Conservation (phyloP, 2,888 invertebrate genomes). For the Caradrina clavipalpis region DNA sequence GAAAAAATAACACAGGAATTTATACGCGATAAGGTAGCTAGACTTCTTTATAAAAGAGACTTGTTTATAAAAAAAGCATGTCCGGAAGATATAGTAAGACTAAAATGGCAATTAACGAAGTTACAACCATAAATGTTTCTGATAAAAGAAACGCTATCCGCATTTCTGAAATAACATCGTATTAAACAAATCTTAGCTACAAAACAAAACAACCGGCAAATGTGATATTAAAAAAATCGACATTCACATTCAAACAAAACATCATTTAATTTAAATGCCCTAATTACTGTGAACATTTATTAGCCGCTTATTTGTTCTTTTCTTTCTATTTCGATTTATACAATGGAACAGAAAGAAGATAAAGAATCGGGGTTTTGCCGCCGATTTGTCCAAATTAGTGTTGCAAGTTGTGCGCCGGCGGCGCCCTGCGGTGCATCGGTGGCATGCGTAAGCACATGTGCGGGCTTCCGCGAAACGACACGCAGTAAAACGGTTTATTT, state of each 20-base stretch:
- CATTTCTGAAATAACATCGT: conserved; percentile 9
- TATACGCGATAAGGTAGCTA: not conserved
- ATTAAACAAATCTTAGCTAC: conserved; percentile 4
- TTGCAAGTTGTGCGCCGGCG: conserved; percentile 47
- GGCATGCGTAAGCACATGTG: conserved; percentile 64
- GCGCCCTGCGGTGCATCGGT: conserved; percentile 52
- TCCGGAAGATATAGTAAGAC: conserved; percentile 34
- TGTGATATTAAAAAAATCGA: not conserved
- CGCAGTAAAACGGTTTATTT: conserved; percentile 70
- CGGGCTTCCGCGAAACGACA: conserved; percentile 73
- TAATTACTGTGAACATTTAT: conserved; percentile 43
- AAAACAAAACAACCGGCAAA: conserved; percentile 18
- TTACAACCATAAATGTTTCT: conserved; percentile 18
- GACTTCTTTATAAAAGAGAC: not conserved
- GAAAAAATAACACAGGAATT: conserved; percentile 20
- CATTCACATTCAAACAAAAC: conserved; percentile 26
- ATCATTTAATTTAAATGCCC: conserved; percentile 40
- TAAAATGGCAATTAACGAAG: conserved; percentile 42
- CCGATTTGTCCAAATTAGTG: conserved; percentile 61
- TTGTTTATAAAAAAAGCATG: conserved; percentile 4
- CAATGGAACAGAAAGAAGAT: conserved; percentile 28
- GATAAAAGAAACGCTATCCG: conserved; percentile 15
- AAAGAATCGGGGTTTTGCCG: conserved; percentile 49
- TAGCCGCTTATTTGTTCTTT: conserved; percentile 43
- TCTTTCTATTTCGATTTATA: conserved; percentile 35